Evolutionary conservation across 2,888 invertebrate species (phyloP), one percentile per base, ranked within the genome.

Genomic region (Cephus runcator): DNA sequence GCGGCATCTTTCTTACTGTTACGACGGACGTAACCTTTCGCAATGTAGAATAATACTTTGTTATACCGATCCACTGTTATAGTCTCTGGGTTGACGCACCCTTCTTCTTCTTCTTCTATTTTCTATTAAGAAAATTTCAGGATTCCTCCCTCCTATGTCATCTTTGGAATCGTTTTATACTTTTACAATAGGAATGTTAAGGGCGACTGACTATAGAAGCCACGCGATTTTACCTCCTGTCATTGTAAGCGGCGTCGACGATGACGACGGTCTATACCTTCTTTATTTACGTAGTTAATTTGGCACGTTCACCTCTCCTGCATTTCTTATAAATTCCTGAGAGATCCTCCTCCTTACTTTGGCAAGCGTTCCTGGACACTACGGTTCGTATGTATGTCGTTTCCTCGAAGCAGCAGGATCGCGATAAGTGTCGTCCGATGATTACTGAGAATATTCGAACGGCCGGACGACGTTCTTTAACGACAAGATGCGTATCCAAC

Each of bases 1-100:
- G 93, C 87, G 93, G 93, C 93, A 93, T 93, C 85, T 88, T 56
- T 56, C 23, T 56, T 23, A 23, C 56, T 23, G 23, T 56, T 23
- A 9, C 23, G 23, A 9, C 23, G 23, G 0, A 23, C 23, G 9
- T 56, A 56, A 56, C 56, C 23, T 56, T 56, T 56, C 23, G 0
- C 56, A 56, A 56, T 23, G 23, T 1, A 9, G 56, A 56, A 56
- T 23, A 23, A 23, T 56, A 2, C 9, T 23, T 56, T 23, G 2
- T 9, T 56, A 1, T 6, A 6, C 15, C 15, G 15, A 40, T 15
- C 1, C 15, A 15, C 40, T 1, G 36, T 15, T 56, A 56, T 9
- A 9, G 56, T 56, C 23, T 40, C 23, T 40, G 40, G 23, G 6
- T 9, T 9, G 40, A 40, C 2, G 40, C 15, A 4, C 40, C 40